Conservation (phyloP, 1,140 invertebrate genomes). For the Tetramorium alpestre region DNA sequence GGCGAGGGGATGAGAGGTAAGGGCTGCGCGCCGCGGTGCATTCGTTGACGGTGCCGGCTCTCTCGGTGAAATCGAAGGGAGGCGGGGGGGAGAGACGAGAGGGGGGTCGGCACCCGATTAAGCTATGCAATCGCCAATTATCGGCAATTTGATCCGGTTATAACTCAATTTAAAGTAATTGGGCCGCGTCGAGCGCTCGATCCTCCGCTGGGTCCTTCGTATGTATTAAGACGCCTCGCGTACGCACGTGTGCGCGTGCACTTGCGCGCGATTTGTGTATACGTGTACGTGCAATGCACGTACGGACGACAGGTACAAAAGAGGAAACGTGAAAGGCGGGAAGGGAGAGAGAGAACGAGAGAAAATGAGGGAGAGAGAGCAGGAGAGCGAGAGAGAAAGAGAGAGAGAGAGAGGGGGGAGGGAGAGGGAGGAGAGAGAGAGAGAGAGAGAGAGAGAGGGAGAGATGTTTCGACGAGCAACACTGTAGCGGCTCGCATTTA, state of each 20-base stretch:
- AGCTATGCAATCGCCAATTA: constrained; percentile 82
- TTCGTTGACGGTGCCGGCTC: constrained; percentile 34
- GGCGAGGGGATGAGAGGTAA: constrained; percentile 41
- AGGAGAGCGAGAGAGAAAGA: constrained; percentile 34
- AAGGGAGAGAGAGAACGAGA: background rate
- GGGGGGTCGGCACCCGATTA: constrained; percentile 71
- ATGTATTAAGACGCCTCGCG: constrained; percentile 52
- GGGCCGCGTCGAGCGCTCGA: constrained; percentile 70
- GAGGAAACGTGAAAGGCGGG: background rate
- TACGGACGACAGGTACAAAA: constrained; percentile 23
- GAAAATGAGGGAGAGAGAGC: background rate
- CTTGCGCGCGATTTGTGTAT: background rate
- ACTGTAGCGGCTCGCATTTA: constrained; percentile 17
- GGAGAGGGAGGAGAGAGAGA: no score
- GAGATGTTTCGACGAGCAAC: constrained; percentile 50
- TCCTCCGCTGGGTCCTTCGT: constrained; percentile 32
- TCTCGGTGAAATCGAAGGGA: background rate
- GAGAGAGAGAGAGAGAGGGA: background rate
- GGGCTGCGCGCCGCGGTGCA: background rate
- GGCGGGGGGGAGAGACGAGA: constrained; percentile 30
- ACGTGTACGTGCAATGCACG: constrained; percentile 22
- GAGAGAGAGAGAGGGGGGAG: background rate
- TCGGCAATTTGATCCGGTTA: constrained; percentile 82
- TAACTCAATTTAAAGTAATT: constrained; percentile 83
- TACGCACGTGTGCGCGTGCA: background rate